Evolutionary conservation across 1,140 invertebrate species (phyloP).

Genomic region (Chelonus insularis): DNA sequence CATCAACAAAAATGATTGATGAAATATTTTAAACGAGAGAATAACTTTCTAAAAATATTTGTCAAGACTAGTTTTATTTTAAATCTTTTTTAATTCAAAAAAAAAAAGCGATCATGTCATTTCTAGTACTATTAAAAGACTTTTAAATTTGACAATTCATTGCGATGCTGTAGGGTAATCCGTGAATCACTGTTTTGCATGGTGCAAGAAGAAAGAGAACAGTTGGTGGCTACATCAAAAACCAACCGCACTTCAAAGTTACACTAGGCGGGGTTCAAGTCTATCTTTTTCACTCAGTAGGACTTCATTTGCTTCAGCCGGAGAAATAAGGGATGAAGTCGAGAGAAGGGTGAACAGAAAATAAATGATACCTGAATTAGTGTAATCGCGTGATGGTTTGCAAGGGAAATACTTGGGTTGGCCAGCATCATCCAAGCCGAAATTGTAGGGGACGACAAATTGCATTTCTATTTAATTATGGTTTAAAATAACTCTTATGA

Average conservation of each 20-base stretch:
- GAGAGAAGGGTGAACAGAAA: constrained; percentile 54
- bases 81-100: too few relatives aligned
- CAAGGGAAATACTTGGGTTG: constrained; percentile 45
- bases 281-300: not conserved
- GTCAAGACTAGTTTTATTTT: too few relatives aligned
- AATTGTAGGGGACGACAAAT: constrained; percentile 51
- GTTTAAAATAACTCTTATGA: constrained; percentile 41
- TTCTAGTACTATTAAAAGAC: not conserved
- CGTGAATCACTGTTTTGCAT: constrained; percentile 58
- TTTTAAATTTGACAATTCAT: constrained; percentile 27
- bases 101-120: too few relatives aligned
- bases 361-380: constrained; percentile 61
- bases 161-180: constrained; percentile 39
- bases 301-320: not conserved
- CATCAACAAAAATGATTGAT: too few relatives aligned
- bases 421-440: constrained; percentile 15
- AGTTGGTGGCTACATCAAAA: constrained; percentile 60
- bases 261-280: constrained; percentile 10
- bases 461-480: constrained; percentile 59
- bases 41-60: too few relatives aligned
- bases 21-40: too few relatives aligned
- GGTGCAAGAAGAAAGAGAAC: constrained; percentile 42
- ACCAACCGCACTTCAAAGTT: constrained; percentile 56
- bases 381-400: constrained; percentile 58
- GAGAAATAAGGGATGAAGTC: constrained; percentile 32